Evolutionary conservation across 2,113 vertebrate genomes (phyloP).

Genomic region (Rutilus rutilus): DNA sequence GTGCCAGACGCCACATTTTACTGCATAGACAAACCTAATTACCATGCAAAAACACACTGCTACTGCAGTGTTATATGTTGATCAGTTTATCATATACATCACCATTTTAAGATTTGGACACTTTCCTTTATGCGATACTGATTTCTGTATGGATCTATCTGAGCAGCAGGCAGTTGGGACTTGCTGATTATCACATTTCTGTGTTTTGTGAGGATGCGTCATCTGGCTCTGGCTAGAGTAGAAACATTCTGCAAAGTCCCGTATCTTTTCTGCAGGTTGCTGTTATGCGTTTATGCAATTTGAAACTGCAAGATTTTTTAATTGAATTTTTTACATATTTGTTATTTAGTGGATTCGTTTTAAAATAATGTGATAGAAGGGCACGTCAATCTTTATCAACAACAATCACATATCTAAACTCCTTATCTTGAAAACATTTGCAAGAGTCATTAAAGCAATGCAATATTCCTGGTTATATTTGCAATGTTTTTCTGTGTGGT

Average conservation of each 20-base stretch:
- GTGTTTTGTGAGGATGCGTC: not conserved
- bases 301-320: not conserved
- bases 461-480: not conserved
- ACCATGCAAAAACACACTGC: not conserved
- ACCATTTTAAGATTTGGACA: not conserved
- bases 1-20: not conserved
- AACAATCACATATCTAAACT: not conserved
- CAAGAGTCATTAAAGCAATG: not conserved
- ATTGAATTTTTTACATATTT: not conserved
- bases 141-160: not conserved
- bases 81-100: too few species aligned
- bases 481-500: not conserved
- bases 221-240: not conserved
- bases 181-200: not conserved
- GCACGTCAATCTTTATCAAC: not conserved
- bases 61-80: not conserved
- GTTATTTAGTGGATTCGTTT: not conserved
- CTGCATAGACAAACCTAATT: not conserved
- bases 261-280: not conserved
- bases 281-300: not conserved
- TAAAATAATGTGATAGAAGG: not conserved
- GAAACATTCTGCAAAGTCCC: not conserved
- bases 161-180: not conserved
- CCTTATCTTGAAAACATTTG: conserved; percentile 4
- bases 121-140: not conserved